Evolutionary conservation across 1,140 invertebrate species (phyloP), one percentile per base, ranked within the genome.

Genomic region (Drosophila athabasca): DNA sequence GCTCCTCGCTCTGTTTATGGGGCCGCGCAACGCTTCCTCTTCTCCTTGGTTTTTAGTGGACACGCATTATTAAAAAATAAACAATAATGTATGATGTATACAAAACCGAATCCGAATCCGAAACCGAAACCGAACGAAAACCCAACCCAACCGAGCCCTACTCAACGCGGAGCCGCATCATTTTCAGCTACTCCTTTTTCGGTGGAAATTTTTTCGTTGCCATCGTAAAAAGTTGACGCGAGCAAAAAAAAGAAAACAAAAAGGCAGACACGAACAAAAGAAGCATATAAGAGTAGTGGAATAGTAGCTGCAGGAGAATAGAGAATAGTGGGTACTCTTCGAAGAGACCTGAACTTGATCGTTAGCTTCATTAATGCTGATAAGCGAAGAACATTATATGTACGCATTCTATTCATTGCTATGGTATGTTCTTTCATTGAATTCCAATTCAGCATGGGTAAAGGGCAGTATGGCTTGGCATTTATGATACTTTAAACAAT

Each of bases 61-160:
- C 87, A 90, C 85, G 85, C 85, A 90, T 90, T 90, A 90, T 90
- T 90, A 85, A 90, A 90, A 90, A 90, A 90, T 76, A 90, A 90
- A 90, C 83, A 87, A 87, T 88, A 83, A 73, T 73, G 68, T 72
- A 62, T 74, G 71, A 55, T 59, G 74, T 74, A 71, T 70, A 82
- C 54, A 76, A 76, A 59, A 48, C 8, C 50, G 35, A 39, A 13
- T 4, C 35, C 35, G 35, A 13, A 39, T 5, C 35, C 35, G 26
- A 6, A 35, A 11, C 44, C 35, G 31, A 59, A 15, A 39, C 39
- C 65, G 60, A 24, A 19, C 17, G 17, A 24, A 46, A 53, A 55
- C 72, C 67, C 53, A 62, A 51, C 64, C 54, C 8, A 68, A 53
- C 46, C 50, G 24, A 57, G 60, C 24, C 8, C 48, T 49, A 44